Percentiles rank a stretch among this genome's conserved stretches.
Evolutionary conservation across 2,797 vertebrate species (phyloP).

Genomic region (Babyrousa celebensis): DNA sequence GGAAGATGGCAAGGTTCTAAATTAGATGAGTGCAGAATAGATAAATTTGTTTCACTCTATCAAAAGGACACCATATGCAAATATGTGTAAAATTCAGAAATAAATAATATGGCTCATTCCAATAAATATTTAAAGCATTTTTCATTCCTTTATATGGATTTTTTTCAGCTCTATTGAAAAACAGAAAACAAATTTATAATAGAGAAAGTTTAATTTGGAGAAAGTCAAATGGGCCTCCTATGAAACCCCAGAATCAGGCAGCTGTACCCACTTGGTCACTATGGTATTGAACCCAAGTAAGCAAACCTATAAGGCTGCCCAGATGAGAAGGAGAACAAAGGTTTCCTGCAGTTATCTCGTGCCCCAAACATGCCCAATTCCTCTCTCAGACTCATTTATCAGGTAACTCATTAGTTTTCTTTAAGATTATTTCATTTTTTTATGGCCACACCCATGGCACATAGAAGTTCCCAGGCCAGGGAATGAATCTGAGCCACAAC

Average conservation of each 20-base stretch:
- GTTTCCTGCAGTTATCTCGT: neutral
- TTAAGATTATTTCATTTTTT: neutral
- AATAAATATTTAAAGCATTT: slow-evolving; percentile 15
- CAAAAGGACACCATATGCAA: neutral
- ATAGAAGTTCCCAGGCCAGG: too few relatives aligned
- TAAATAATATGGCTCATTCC: neutral
- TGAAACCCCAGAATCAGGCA: neutral
- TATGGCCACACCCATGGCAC: too few relatives aligned
- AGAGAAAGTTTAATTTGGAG: neutral
- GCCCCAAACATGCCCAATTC: neutral
- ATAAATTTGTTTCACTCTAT: neutral
- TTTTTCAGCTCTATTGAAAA: neutral
- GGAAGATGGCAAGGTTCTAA: neutral
- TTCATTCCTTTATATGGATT: neutral
- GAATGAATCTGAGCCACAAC: too few relatives aligned
- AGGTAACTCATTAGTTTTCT: neutral
- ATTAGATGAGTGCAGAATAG: neutral
- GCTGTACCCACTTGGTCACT: neutral
- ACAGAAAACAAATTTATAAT: neutral
- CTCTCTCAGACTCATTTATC: neutral
- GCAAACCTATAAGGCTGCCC: neutral
- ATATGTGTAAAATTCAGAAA: neutral
- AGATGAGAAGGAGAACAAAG: neutral
- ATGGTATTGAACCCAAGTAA: neutral
- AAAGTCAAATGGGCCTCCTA: neutral